phyloP scores from a whole-genome alignment of 1,140 invertebrate species.

The Drosophila ficusphila region DNA sequence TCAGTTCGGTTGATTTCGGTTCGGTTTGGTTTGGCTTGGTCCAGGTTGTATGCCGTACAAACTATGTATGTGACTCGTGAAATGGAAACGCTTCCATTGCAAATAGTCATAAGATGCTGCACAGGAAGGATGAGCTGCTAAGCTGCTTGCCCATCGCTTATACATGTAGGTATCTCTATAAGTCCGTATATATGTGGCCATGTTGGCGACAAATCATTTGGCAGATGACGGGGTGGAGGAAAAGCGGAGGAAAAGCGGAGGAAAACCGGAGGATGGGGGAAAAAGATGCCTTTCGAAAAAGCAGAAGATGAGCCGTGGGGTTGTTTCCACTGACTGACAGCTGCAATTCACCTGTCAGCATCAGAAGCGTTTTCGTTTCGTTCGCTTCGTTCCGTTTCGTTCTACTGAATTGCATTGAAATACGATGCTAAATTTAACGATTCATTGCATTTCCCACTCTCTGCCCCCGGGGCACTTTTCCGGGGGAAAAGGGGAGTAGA shows the following conservation, averaged over 20 bases:
- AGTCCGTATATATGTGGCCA: conserved; percentile 6
- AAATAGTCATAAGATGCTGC: conserved; percentile 36
- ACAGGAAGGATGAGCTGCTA: conserved; percentile 40
- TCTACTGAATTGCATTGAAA: conserved; percentile 79
- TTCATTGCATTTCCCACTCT: conserved; percentile 74
- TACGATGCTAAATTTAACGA: conserved; percentile 82
- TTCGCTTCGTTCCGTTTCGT: conserved; percentile 52
- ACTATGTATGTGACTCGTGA: too few relatives aligned
- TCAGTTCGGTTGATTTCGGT: too few relatives aligned
- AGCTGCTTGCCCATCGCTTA: conserved; percentile 43
- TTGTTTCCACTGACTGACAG: conserved; percentile 63
- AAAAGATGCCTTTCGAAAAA: conserved; percentile 15
- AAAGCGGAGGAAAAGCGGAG: conserved; percentile 22
- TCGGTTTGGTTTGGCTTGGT: too few relatives aligned
- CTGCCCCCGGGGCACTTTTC: conserved; percentile 33
- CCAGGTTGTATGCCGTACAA: too few relatives aligned
- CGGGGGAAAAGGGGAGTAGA: too few relatives aligned
- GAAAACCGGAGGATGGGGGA: conserved; percentile 18
- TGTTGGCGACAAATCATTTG: conserved; percentile 50
- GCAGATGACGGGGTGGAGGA: too few relatives aligned
- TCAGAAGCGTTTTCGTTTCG: conserved; percentile 48
- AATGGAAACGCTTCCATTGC: conserved; percentile 20
- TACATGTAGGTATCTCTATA: too few relatives aligned
- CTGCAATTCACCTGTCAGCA: conserved; percentile 80
- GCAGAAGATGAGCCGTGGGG: conserved; percentile 20